Base-by-base conservation (phyloP, 2,797 vertebrate species). In the Mallotus villosus region DNA sequence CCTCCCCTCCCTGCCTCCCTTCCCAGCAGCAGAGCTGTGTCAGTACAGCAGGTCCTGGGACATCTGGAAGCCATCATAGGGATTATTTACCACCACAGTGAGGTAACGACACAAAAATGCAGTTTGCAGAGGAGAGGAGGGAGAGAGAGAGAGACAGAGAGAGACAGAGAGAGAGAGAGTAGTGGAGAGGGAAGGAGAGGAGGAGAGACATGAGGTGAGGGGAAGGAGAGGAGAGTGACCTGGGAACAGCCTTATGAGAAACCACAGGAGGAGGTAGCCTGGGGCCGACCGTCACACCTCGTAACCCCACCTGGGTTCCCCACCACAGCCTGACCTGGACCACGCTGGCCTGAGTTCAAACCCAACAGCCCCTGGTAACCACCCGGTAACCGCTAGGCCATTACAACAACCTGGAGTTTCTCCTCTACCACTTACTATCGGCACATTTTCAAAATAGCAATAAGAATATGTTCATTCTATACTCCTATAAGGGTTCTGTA, bases 51-150 rank as follows among this genome's bases (percentile, higher is more conserved):
- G 21, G 58, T 12, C 8, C 21, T n/a, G 86, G 81, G 85, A 92
- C 92, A 94, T 94, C 93, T 94, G 93, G 93, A 93, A 94, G 86
- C 83, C 84, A 93, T 94, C 91, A 92, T 72, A 70, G 69, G 75
- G 86, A 91, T 91, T 90, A 92, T 92, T 92, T 92, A 92, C 85
- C 84, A 90, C 89, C 87, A 70, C 81, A 70, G 78, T 94, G 93
- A 94, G 87, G 87, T 92, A 94, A 92, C 81, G 76, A 87, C 88
- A 84, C 80, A 94, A 94, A 94, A 92, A 94, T 93, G 90, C 85
- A n/a, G 85, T 85, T 89, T 80, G 70, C 74, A 79, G 86, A 77
- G 86, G 77, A 88, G 72, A 75, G 63, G 63, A 70, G 49, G n/a
- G 71, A 58, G 63, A 7, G 22, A 25, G 65, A 25, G 63, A 49